Conservation (phyloP, 1,140 invertebrate species). For the Globodera rostochiensis region DNA sequence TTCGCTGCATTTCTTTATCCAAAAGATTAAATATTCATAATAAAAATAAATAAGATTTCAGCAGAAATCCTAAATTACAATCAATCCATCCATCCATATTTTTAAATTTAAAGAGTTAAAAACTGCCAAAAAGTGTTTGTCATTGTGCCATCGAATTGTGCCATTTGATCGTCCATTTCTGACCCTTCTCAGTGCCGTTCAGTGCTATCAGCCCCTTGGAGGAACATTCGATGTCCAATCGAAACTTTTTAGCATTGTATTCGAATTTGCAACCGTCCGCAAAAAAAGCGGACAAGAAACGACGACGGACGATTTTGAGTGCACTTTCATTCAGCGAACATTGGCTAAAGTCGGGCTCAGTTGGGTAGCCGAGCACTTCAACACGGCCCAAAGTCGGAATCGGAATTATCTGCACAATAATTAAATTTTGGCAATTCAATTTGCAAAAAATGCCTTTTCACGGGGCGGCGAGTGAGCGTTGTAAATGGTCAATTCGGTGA, state of each 20-base stretch:
- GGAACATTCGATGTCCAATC: not conserved
- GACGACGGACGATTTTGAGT: not conserved
- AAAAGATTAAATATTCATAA: no score
- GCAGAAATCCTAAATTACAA: no score
- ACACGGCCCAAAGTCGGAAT: not conserved
- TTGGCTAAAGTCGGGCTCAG: not conserved
- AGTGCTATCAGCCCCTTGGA: not conserved
- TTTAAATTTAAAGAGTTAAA: no score
- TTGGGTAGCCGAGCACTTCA: constrained; percentile 6
- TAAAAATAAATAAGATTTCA: no score
- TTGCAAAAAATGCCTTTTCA: not conserved
- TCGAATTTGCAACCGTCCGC: constrained; percentile 5
- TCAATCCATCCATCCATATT: no score
- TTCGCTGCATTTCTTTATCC: no score
- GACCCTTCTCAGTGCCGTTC: not conserved
- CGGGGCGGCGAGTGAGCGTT: not conserved
- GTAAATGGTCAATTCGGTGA: not conserved
- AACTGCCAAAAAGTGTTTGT: no score
- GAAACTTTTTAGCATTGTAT: not conserved
- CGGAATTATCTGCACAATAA: not conserved
- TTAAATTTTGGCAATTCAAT: not conserved
- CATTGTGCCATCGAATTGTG: not conserved
- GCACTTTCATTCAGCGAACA: not conserved
- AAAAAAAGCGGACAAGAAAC: not conserved
- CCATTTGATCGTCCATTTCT: not conserved